Conservation (phyloP, 2,113 vertebrate genomes). For the Tetrax tetrax region DNA sequence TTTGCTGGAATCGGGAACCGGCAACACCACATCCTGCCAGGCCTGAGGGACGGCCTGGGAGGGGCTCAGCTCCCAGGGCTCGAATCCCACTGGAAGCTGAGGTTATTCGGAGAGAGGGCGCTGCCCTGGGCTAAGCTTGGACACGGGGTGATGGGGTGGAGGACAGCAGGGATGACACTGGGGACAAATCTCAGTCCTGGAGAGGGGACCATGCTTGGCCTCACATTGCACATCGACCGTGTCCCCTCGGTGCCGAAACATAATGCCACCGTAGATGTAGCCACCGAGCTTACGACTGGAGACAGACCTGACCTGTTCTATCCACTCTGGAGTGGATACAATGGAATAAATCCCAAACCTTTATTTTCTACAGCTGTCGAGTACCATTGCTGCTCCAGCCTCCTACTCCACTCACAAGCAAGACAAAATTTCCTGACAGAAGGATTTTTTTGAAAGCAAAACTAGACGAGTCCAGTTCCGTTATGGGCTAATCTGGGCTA, state of each 20-base stretch:
- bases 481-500: slow-evolving; percentile 70
- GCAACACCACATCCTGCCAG: neutral
- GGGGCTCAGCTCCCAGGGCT: neutral
- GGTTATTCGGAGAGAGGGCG: neutral
- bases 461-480: slow-evolving; percentile 42
- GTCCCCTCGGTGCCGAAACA: neutral
- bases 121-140: neutral
- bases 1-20: neutral
- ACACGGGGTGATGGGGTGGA: rapidly evolving
- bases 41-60: neutral
- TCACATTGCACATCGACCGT: neutral
- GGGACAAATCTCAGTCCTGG: rapidly evolving
- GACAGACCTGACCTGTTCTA: neutral
- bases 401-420: neutral
- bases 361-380: neutral
- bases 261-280: neutral
- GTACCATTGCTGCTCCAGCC: neutral
- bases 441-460: slow-evolving; percentile 57
- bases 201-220: neutral
- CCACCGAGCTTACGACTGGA: neutral
- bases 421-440: slow-evolving; percentile 35
- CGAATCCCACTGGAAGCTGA: neutral
- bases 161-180: neutral
- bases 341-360: neutral
- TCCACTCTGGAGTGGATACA: neutral